phyloP scores from a whole-genome alignment of 92 coral and sea anemone species.

The Porites evermanni region DNA sequence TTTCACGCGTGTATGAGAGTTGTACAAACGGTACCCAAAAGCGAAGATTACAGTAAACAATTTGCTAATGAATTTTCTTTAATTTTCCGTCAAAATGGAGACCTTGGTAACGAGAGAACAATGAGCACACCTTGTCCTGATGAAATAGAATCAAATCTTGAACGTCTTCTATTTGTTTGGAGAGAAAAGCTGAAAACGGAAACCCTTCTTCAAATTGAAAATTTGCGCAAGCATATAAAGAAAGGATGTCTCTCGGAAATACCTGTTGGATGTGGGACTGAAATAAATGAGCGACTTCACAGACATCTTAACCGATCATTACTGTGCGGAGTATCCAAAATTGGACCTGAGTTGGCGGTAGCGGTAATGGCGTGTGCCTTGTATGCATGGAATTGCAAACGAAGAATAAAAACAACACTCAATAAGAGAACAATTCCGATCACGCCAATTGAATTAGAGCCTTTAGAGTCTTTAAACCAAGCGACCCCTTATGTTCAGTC shows the following conservation, averaged over 20 bases:
- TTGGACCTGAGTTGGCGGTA: conserved; percentile 80
- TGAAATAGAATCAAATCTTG: too few relatives aligned
- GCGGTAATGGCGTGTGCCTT: conserved; percentile 72
- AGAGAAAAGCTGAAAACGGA: too few relatives aligned
- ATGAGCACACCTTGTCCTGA: too few relatives aligned
- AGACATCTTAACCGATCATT: conserved; percentile 66
- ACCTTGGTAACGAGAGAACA: conserved; percentile 60
- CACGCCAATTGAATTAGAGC: conserved; percentile 47
- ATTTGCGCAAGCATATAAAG: conserved; percentile 68
- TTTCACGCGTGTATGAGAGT: conserved; percentile 73
- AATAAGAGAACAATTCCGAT: conserved; percentile 59
- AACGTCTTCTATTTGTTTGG: too few relatives aligned
- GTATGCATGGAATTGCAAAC: conserved; percentile 77
- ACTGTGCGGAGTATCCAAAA: conserved; percentile 71
- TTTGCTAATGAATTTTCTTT: conserved; percentile 72
- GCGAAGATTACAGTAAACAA: conserved; percentile 37
- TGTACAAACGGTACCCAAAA: conserved; percentile 54
- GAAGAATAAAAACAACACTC: conserved; percentile 36
- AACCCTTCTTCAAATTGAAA: too few relatives aligned
- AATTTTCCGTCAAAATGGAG: conserved; percentile 65
- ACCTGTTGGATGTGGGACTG: conserved; percentile 79
- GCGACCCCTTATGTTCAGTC: too few relatives aligned
- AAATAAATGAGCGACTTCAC: conserved; percentile 71
- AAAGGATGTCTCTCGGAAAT: conserved; percentile 79
- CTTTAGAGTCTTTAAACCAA: too few relatives aligned